phyloP scores from a whole-genome alignment of 2,113 vertebrate species.

The Montifringilla adamsi region DNA sequence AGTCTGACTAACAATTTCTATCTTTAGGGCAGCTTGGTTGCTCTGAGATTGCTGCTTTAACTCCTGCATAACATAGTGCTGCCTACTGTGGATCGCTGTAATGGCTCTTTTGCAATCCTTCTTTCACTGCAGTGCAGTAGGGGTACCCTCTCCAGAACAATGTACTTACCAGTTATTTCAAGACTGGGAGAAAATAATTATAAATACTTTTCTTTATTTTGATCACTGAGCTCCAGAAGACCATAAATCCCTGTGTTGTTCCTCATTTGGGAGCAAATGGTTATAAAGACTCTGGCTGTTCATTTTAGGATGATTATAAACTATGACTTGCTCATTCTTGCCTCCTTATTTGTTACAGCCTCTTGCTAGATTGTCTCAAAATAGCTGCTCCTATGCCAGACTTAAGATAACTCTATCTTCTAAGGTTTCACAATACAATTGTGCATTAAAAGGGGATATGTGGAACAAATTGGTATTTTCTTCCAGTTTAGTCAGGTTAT shows the following conservation, averaged over 20 bases:
- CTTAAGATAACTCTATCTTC: constrained; percentile 11
- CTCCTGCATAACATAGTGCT: constrained; percentile 23
- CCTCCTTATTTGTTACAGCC: neutral
- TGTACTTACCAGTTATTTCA: neutral
- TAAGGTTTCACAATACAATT: neutral
- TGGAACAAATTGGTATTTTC: constrained; percentile 45
- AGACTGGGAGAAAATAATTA: constrained; percentile 10
- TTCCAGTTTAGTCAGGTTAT: constrained; percentile 52
- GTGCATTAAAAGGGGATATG: neutral
- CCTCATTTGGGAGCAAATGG: neutral
- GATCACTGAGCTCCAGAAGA: constrained; percentile 32
- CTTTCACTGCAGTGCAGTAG: constrained; percentile 32
- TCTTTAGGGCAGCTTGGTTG: constrained; percentile 65
- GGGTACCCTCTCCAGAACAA: constrained; percentile 28
- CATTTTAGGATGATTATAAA: constrained; percentile 12
- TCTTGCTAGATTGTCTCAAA: neutral
- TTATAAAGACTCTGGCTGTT: neutral
- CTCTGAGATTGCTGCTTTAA: constrained; percentile 59
- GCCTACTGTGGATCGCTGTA: neutral
- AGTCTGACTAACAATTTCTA: constrained; percentile 63
- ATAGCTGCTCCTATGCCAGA: neutral
- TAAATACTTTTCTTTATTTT: constrained; percentile 13
- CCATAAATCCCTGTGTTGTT: constrained; percentile 23
- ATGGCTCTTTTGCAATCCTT: constrained; percentile 31
- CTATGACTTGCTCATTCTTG: neutral